Percentiles rank a stretch among this genome's conserved stretches.
Conservation (phyloP, 1,140 invertebrate genomes). For the Zaprionus ornatus region DNA sequence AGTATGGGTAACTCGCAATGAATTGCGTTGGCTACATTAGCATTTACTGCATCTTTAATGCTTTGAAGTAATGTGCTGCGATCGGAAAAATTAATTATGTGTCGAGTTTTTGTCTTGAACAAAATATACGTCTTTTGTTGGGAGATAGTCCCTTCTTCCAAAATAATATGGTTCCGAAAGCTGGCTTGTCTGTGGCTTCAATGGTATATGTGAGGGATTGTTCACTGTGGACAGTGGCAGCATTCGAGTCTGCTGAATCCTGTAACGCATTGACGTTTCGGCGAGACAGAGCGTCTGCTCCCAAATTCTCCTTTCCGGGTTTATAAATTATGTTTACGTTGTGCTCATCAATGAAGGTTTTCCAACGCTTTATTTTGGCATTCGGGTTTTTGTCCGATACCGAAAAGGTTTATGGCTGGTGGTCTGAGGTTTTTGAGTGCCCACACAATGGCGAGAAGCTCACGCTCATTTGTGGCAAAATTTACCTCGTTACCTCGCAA, state of each 20-base stretch:
- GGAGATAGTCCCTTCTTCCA: background rate
- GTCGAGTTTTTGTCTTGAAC: background rate
- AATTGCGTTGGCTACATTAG: background rate
- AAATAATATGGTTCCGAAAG: conserved; percentile 4
- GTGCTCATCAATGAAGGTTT: conserved; percentile 84
- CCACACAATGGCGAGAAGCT: conserved; percentile 28
- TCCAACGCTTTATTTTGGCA: conserved; percentile 84
- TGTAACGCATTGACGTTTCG: conserved; percentile 1
- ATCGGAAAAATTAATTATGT: background rate
- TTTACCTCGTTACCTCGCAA: background rate
- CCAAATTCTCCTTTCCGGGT: conserved; percentile 73
- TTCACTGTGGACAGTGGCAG: background rate
- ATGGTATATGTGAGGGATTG: conserved; percentile 1
- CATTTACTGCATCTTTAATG: background rate
- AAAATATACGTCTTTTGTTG: background rate
- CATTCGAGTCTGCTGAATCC: background rate
- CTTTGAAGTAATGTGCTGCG: background rate
- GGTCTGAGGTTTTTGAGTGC: conserved; percentile 71
- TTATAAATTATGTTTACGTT: conserved; percentile 81
- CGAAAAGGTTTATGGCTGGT: conserved; percentile 84
- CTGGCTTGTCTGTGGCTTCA: background rate
- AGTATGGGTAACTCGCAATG: background rate
- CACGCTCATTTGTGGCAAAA: conserved; percentile 81
- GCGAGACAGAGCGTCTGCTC: conserved; percentile 49
- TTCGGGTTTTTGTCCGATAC: conserved; percentile 83